Evolutionary conservation across 2,113 vertebrate species (phyloP).

Genomic region (Nycticryphes semicollaris): DNA sequence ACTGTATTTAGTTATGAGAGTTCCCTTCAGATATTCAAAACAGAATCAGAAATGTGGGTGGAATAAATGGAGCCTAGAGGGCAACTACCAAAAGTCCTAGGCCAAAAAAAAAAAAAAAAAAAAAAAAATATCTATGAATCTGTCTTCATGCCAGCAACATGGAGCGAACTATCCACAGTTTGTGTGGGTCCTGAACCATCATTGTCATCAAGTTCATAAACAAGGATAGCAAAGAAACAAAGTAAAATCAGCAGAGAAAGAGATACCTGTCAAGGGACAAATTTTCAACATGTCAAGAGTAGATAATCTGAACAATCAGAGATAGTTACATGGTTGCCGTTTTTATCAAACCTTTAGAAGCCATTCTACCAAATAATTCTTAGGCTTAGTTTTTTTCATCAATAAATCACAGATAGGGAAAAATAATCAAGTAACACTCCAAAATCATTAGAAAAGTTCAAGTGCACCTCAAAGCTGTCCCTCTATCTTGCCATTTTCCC

Average conservation of each 20-base stretch:
- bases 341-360: conserved; percentile 25
- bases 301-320: not conserved
- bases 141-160: not conserved
- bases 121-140: not conserved
- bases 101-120: not conserved
- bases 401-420: not conserved
- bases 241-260: not conserved
- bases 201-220: not conserved
- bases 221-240: not conserved
- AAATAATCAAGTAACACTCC: not conserved
- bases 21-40: not conserved
- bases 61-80: not conserved
- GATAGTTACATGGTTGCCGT: not conserved
- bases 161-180: not conserved
- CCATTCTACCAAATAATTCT: not conserved
- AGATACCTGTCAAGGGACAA: not conserved
- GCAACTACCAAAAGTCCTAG: not conserved
- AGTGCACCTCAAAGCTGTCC: not conserved
- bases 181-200: not conserved
- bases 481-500: not conserved
- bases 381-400: not conserved
- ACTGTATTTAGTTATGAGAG: not conserved
- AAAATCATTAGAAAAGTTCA: not conserved
- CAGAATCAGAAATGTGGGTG: not conserved
- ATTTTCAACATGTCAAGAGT: not conserved